phyloP scores from a whole-genome alignment of 2,797 vertebrate species.

The Pagetopsis macropterus region DNA sequence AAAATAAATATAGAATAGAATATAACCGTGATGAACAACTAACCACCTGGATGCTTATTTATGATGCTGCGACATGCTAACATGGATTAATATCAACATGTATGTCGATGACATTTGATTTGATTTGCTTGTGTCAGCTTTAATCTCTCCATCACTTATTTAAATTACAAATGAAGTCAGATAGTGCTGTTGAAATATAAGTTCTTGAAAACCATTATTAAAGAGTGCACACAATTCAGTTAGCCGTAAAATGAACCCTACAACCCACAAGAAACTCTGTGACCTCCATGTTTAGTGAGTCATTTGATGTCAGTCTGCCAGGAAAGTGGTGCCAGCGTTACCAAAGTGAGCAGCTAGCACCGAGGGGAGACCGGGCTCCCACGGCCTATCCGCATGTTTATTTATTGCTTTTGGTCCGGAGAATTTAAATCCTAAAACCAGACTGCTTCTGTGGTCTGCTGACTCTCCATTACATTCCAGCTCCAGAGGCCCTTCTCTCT shows the following conservation, averaged over 20 bases:
- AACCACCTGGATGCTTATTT: background rate
- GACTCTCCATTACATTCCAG: constrained; percentile 59
- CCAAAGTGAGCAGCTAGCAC: constrained; percentile 25
- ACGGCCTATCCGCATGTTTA: constrained; percentile 42
- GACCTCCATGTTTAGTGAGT: background rate
- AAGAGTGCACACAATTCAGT: constrained; percentile 22
- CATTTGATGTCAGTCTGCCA: constrained; percentile 6
- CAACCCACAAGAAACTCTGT: constrained; percentile 10
- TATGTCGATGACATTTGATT: background rate
- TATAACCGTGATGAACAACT: background rate
- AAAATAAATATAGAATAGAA: too few relatives aligned
- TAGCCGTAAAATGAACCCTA: constrained; percentile 8
- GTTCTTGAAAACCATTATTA: constrained; percentile 36
- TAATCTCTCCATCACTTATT: background rate
- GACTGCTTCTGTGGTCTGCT: constrained; percentile 54
- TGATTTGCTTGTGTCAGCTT: background rate
- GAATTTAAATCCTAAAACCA: constrained; percentile 63
- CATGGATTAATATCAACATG: background rate
- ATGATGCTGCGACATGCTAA: background rate
- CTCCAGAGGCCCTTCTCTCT: constrained; percentile 42
- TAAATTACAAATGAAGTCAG: constrained; percentile 7
- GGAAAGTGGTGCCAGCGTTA: constrained; percentile 1
- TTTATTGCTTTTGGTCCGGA: constrained; percentile 58
- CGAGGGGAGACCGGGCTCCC: constrained; percentile 38
- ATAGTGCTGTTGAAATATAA: constrained; percentile 20